Evolutionary conservation across 2,113 vertebrate genomes (phyloP), one percentile per base, ranked within the genome.

Genomic region (Rhabdomys dilectus): DNA sequence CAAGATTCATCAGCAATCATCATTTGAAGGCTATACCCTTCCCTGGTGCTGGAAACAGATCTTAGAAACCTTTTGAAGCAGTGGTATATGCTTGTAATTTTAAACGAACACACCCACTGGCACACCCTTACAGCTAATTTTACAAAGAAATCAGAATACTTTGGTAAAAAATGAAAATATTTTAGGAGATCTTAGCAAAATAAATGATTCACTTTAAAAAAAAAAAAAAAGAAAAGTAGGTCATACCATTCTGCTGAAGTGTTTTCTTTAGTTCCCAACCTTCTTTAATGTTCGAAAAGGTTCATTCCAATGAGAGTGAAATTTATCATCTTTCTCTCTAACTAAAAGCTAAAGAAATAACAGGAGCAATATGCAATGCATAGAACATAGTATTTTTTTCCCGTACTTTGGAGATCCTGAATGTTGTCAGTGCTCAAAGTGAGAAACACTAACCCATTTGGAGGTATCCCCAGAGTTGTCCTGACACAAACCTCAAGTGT

Each of bases 91-190:
- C 96, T 94, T 95, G 96, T 96, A 96, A 97, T 95, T 96, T 98
- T 96, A 96, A 97, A 95, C 95, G 94, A 97, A 93, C 88, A 89
- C 87, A 89, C 66, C 60, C 60, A 97, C 77, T 94, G 95, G 96
- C 94, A 93, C 87, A 93, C 93, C 84, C 87, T 96, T 89, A 66
- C 73, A 97, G 96, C 92, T 95, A 95, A 97, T 94, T 97, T 91
- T 87, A 93, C 91, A 88, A 89, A 97, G 86, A 89, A 96, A 89
- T 48, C 95, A 98, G 91, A 96, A 90, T 2, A 7, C 84, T 95
- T 97, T 94, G n/a, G n/a, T 97, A 96, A 96, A 97, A 94, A 94
- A 95, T 94, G 95, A 58, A 96, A 97, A 96, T 89, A 96, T 96
- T 96, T 97, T 95, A 96, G 81, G 91, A 97, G 91, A 95, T 96